Percentiles rank a stretch among this genome's conserved stretches.
phyloP scores from a whole-genome alignment of 2,888 invertebrate species.

The Meteorus colon region DNA sequence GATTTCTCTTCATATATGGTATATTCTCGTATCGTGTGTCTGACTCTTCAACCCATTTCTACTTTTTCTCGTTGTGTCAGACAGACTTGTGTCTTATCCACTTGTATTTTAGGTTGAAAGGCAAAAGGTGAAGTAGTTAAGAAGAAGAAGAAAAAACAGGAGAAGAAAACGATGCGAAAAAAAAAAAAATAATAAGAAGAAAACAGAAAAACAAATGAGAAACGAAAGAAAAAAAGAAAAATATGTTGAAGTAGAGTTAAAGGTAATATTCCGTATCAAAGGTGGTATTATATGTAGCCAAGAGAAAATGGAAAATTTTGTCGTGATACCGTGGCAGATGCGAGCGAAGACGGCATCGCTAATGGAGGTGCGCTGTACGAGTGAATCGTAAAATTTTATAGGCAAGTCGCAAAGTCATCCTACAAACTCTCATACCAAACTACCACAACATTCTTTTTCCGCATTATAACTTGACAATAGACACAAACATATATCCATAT shows the following conservation, averaged over 20 bases:
- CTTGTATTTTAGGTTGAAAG: conserved; percentile 28
- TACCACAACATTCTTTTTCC: conserved; percentile 17
- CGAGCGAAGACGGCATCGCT: conserved; percentile 58
- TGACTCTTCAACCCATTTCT: background rate
- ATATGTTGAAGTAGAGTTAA: conserved; percentile 9
- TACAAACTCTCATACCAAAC: conserved; percentile 37
- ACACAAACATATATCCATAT: conserved; percentile 41
- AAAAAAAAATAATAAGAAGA: background rate
- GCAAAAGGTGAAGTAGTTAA: conserved; percentile 6
- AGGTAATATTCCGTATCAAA: conserved; percentile 29
- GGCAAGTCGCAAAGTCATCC: conserved; percentile 36
- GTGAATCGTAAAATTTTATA: conserved; percentile 66
- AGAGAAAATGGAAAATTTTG: conserved; percentile 32
- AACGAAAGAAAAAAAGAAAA: conserved; percentile 6
- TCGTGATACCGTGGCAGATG: conserved; percentile 48
- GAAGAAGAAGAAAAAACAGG: background rate
- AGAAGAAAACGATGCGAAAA: background rate
- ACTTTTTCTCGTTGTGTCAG: conserved; percentile 17
- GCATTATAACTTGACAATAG: conserved; percentile 29
- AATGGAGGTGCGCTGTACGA: conserved; percentile 67
- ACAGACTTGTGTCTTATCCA: conserved; percentile 26
- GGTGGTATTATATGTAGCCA: conserved; percentile 20
- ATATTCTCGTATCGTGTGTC: conserved; percentile 26
- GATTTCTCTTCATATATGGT: conserved; percentile 21
- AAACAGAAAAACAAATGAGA: background rate